phyloP scores from a whole-genome alignment of 2,797 vertebrate genomes.

The Semotilus atromaculatus region DNA sequence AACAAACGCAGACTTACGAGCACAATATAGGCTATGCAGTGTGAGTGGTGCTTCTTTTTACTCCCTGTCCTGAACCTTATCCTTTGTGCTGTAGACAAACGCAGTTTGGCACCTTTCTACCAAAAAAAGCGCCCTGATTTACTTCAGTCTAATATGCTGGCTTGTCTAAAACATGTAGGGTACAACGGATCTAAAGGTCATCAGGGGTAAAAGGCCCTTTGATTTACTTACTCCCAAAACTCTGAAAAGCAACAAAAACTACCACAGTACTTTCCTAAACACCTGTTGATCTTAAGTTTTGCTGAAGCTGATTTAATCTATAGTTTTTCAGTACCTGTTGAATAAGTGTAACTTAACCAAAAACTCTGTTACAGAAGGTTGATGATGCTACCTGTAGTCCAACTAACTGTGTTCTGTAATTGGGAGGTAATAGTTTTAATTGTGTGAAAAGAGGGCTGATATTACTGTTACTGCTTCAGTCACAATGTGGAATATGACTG shows the following conservation, averaged over 20 bases:
- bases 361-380: not conserved
- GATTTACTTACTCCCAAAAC: constrained; percentile 8
- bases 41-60: constrained; percentile 11
- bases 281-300: not conserved
- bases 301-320: no score
- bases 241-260: not conserved
- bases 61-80: constrained; percentile 48
- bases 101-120: constrained; percentile 41
- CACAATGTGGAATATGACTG: constrained; percentile 12
- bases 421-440: not conserved
- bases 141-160: constrained; percentile 13
- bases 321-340: constrained; percentile 14
- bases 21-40: constrained; percentile 52
- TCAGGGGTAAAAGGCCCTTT: not conserved
- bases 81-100: constrained; percentile 39
- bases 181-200: constrained; percentile 36
- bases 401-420: not conserved
- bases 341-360: not conserved
- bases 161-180: constrained; percentile 17
- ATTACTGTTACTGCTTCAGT: not conserved
- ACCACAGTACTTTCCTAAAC: constrained; percentile 3
- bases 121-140: constrained; percentile 18
- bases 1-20: constrained; percentile 57
- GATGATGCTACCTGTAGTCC: not conserved
- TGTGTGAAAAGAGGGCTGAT: not conserved